Base-by-base conservation (phyloP, 64 coral and sea anemone genomes). In the Platygyra sinensis region DNA sequence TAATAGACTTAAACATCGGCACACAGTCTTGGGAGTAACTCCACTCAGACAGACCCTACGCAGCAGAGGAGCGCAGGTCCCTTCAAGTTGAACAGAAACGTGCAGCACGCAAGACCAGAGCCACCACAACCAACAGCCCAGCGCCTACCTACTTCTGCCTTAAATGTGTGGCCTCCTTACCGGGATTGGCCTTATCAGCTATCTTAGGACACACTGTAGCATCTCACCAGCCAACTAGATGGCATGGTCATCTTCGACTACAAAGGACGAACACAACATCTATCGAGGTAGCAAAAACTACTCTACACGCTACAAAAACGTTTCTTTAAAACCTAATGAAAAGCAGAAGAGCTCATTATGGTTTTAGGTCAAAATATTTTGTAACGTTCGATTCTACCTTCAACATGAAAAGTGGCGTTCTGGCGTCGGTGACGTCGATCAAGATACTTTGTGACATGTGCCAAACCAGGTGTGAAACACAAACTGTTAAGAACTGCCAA, bases 51-150 rank as follows among this genome's bases (percentile, higher is more conserved):
- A 6, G 72, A 7, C 86, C 86, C 24, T 14, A 54, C 0, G 11
- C 32, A 86, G 82, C 82, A 42, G 61, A 86, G 63, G 20, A 39
- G 11, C 25, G 18, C 64, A 76, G 38, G 73, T 39, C 11, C 73
- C 12, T 10, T 14, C 10, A 13, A 76, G 73, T 32, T 32, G 31
- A 39, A 8, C 11, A 46, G 18, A 76, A 76, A 32, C 0, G 33
- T 39, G 52, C 1, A 54, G 52, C 52, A 54, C 52, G 52, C 52
- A 76, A 76, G 32, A 32, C 4, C 30, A 76, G 73, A 76, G 73
- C 31, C 13, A 16, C 31, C 73, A 76, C 31, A 2, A 10, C 73
- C 30, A 42, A 30, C 73, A 76, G 18, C 52, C 8, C 52, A 54
- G 52, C 1, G 8, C 73, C 73, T 38, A 46, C 6, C 73, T 13